Base-by-base conservation (phyloP, 2,888 invertebrate genomes). In the Drosophila kambysellisi region DNA sequence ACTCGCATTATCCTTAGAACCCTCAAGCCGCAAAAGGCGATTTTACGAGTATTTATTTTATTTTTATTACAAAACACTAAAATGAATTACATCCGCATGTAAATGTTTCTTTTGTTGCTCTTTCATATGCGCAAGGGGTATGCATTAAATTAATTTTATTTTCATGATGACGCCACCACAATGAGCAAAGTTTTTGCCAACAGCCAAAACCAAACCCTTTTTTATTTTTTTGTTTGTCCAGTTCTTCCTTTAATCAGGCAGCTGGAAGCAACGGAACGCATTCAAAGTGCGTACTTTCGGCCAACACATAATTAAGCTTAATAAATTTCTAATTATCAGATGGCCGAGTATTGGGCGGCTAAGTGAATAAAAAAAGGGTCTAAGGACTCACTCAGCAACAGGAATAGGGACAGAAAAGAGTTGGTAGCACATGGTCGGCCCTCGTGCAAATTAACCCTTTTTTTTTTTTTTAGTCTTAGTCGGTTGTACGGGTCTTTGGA, bases 291-390 rank as follows among this genome's bases (percentile, higher is more conserved):
- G 90, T 90, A 82, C 89, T 90, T 87, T 69, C 68, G 74, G 79
- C 65, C 78, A 88, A 88, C 91, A 91, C 90, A 87, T 91, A 90
- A 90, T 90, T 84, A 90, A 80, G 81, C 89, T 79, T 91, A 88
- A 91, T 90, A 91, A 91, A 91, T 87, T 84, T 81, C 75, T 80
- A 84, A 90, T 91, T 91, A 91, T 91, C 84, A 84, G 87, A 90
- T 91, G 83, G 85, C 69, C 81, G 43, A 58, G 58, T 65, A 65
- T 53, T 58, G 57, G 66, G 57, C 32, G 20, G 59, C 72, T 90
- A 89, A 85, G 84, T 85, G 91, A 85, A 56, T 56, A 57, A 85
- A 89, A 88, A 90, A 89, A 83, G 74, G 83, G 83, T 76, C 81
- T 53, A 81, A 86, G 83, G 83, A 83, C 81, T 54, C 67, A 70